phyloP scores from a whole-genome alignment of 2,888 invertebrate genomes.

The Hedya salicella region DNA sequence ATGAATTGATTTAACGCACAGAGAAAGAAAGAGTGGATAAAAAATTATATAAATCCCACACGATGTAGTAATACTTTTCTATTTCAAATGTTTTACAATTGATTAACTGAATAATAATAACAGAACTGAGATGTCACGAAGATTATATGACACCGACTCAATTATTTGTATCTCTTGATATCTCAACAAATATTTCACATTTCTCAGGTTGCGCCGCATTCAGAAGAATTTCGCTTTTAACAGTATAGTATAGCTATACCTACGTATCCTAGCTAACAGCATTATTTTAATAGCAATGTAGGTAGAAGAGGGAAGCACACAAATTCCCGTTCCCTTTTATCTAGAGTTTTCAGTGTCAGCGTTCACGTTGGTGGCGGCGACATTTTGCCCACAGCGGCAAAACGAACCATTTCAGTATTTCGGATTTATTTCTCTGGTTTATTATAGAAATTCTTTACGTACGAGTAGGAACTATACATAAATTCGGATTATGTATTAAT shows the following conservation, averaged over 20 bases:
- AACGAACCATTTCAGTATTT: constrained; percentile 39
- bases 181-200: not conserved
- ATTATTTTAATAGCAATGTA: constrained; percentile 37
- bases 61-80: no score
- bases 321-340: constrained; percentile 54
- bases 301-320: constrained; percentile 55
- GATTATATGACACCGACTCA: not conserved
- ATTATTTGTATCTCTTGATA: constrained; percentile 10
- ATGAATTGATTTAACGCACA: no score
- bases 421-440: constrained; percentile 45
- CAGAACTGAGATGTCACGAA: not conserved
- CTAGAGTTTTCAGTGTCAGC: constrained; percentile 52
- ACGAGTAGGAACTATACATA: no score
- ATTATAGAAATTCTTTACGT: not conserved
- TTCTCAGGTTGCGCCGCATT: not conserved
- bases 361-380: constrained; percentile 45
- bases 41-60: no score
- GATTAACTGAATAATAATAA: not conserved
- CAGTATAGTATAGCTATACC: not conserved
- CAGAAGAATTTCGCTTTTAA: constrained; percentile 15
- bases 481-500: no score
- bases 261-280: constrained; percentile 5
- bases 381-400: constrained; percentile 50
- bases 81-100: no score
- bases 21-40: no score